Conservation (phyloP, 2,797 vertebrate species). For the Bradypus variegatus region DNA sequence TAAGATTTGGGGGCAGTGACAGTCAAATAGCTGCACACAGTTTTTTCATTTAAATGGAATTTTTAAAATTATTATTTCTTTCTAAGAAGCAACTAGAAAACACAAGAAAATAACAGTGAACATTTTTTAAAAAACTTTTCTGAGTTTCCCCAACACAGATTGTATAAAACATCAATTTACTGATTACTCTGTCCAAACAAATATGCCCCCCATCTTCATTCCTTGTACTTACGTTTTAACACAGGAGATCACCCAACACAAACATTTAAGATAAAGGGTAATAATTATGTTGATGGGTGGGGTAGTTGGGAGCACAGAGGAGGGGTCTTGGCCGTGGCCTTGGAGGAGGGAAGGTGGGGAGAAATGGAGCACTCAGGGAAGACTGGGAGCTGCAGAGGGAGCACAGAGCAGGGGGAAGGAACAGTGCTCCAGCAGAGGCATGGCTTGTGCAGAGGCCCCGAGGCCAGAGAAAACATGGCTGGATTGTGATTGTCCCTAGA, state of each 20-base stretch:
- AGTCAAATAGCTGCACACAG: too few relatives aligned
- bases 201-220: not conserved
- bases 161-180: too few relatives aligned
- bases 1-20: too few relatives aligned
- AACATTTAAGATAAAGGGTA: not conserved
- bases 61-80: too few relatives aligned
- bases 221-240: not conserved
- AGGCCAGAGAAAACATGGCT: fast-evolving
- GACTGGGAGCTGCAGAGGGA: not conserved
- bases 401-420: too few relatives aligned
- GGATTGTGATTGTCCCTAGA: not conserved
- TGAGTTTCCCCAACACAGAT: not conserved
- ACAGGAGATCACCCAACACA: not conserved
- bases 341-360: too few relatives aligned
- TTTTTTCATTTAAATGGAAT: too few relatives aligned
- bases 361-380: too few relatives aligned
- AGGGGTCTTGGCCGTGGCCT: too few relatives aligned
- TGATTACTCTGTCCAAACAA: not conserved
- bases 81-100: not conserved
- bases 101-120: not conserved
- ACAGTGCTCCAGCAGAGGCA: not conserved
- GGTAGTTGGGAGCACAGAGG: too few relatives aligned
- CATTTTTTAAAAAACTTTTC: not conserved
- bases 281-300: too few relatives aligned
- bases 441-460: not conserved